Conservation (phyloP, 2,113 vertebrate species). For the Cephalophus harveyi region DNA sequence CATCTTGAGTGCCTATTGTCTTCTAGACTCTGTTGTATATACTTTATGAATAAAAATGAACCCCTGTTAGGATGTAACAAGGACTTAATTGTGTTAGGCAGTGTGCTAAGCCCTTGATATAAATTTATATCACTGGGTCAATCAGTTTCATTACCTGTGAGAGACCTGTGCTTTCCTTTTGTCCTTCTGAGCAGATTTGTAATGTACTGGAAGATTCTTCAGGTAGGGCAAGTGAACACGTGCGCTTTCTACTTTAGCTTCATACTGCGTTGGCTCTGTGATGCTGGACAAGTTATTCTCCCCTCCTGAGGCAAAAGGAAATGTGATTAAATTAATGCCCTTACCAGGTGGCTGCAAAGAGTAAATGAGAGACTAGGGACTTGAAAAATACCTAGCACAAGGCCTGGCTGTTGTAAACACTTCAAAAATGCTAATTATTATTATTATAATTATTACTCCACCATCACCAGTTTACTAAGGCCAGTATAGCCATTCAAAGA, state of each 20-base stretch:
- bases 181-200: not conserved
- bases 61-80: not conserved
- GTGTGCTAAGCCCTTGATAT: not conserved
- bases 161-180: not conserved
- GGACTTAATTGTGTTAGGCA: not conserved
- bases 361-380: not conserved
- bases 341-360: not conserved
- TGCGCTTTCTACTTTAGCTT: not conserved
- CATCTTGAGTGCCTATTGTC: not conserved
- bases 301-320: not conserved
- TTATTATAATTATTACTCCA: not conserved
- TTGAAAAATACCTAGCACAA: accelerated
- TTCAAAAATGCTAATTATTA: not conserved
- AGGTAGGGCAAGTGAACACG: accelerated
- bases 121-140: not conserved
- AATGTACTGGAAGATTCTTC: accelerated
- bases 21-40: not conserved
- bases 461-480: not conserved
- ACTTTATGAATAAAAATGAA: not conserved
- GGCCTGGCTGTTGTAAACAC: no score
- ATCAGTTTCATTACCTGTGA: not conserved
- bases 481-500: not conserved
- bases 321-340: not conserved
- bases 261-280: not conserved
- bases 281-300: not conserved